Percentiles rank a stretch among this genome's conserved stretches.
phyloP scores from a whole-genome alignment of 1,140 invertebrate species.

The Brevipalpus yothersi region DNA sequence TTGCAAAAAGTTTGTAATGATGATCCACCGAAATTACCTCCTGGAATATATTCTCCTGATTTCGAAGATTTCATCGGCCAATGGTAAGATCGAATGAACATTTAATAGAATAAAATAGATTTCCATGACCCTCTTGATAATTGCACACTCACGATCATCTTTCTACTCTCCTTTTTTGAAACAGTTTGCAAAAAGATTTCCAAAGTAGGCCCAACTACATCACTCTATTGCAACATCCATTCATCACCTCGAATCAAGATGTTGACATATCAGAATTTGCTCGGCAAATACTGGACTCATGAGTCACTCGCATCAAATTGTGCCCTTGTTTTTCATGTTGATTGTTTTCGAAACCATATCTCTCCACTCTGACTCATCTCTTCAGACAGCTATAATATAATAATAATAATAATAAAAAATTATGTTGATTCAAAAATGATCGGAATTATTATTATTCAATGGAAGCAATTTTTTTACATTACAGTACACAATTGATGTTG shows the following conservation, averaged over 20 bases:
- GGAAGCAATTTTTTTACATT: too few relatives aligned
- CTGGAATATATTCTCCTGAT: slow-evolving; percentile 44
- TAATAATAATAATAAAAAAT: too few relatives aligned
- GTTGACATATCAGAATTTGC: slow-evolving; percentile 44
- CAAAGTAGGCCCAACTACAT: slow-evolving; percentile 68
- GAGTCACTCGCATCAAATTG: too few relatives aligned
- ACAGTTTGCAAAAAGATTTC: slow-evolving; percentile 75
- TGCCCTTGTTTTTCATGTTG: too few relatives aligned
- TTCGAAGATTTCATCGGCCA: slow-evolving; percentile 69
- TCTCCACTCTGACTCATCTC: too few relatives aligned
- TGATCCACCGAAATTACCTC: slow-evolving; percentile 53
- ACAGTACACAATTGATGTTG: too few relatives aligned
- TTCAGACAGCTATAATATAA: too few relatives aligned
- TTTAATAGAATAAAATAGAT: neutral
- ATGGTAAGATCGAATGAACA: slow-evolving; percentile 31
- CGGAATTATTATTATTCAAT: too few relatives aligned
- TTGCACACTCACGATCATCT: neutral
- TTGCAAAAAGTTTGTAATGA: slow-evolving; percentile 75
- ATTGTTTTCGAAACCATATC: too few relatives aligned
- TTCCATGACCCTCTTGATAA: neutral
- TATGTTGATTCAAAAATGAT: too few relatives aligned
- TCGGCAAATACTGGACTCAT: neutral
- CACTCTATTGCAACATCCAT: slow-evolving; percentile 57
- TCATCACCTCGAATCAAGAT: slow-evolving; percentile 39
- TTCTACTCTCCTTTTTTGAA: slow-evolving; percentile 15